Conservation (phyloP, 92 coral and sea anemone species). For the Palythoa caribaeorum region DNA sequence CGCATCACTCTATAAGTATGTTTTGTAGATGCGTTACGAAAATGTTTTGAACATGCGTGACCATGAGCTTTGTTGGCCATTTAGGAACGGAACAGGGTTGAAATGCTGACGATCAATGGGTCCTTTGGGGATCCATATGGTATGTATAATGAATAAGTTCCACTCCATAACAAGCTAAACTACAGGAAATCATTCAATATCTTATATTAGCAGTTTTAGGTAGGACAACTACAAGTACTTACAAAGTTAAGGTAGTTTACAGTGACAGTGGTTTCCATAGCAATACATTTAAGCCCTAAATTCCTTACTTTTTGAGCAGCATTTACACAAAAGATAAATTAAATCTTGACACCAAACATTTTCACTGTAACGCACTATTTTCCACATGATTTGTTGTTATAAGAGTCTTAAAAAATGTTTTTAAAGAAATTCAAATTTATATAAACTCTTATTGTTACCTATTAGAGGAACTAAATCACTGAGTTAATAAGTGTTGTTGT, state of each 20-base stretch:
- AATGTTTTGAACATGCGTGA: not conserved
- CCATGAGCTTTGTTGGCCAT: not conserved
- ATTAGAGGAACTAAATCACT: not conserved
- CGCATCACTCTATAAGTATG: not conserved
- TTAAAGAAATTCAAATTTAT: too few species aligned
- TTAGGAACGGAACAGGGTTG: constrained; percentile 57
- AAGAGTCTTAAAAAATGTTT: too few species aligned
- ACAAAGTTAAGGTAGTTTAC: not conserved
- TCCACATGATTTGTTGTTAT: too few species aligned
- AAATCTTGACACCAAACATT: too few species aligned
- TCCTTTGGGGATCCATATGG: constrained; percentile 78
- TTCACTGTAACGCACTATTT: not conserved
- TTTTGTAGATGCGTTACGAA: not conserved
- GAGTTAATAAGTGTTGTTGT: not conserved
- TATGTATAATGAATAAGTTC: not conserved
- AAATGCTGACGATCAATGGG: constrained; percentile 77
- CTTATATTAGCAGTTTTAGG: too few species aligned
- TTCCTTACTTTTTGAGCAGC: not conserved
- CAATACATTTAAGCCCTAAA: too few species aligned
- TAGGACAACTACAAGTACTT: not conserved
- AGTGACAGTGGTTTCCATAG: not conserved
- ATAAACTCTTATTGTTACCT: too few species aligned
- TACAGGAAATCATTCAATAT: too few species aligned
- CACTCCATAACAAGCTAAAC: not conserved
- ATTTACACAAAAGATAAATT: not conserved